Conservation (phyloP, 2,888 invertebrate genomes). For the Cylloceria caligata region DNA sequence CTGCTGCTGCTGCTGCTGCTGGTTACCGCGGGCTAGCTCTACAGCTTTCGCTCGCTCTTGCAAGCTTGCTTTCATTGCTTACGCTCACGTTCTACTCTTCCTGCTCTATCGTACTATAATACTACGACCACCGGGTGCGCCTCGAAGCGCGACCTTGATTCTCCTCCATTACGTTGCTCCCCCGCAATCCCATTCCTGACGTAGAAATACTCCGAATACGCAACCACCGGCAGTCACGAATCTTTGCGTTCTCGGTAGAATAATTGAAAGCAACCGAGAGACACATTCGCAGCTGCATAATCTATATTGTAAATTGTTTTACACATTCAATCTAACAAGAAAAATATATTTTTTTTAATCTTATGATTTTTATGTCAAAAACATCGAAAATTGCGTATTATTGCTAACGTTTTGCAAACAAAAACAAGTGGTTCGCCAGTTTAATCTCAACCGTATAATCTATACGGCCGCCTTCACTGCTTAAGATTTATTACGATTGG, state of each 20-base stretch:
- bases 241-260: neutral
- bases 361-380: no score
- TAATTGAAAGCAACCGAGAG: neutral
- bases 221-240: constrained; percentile 27
- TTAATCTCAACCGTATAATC: no score
- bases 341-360: neutral
- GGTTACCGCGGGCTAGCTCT: constrained; percentile 65
- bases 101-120: constrained; percentile 65
- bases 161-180: constrained; percentile 64
- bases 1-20: constrained; percentile 75
- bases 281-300: neutral
- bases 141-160: constrained; percentile 78
- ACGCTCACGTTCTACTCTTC: constrained; percentile 78
- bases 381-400: no score
- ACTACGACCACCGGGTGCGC: constrained; percentile 70
- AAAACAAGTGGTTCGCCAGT: no score
- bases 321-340: neutral
- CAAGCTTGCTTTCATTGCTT: constrained; percentile 82
- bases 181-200: constrained; percentile 62
- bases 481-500: no score
- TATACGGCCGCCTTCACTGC: no score
- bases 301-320: neutral
- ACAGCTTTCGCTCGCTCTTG: constrained; percentile 63
- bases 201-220: constrained; percentile 37
- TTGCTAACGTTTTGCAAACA: no score